Evolutionary conservation across 2,888 invertebrate genomes (phyloP), one percentile per base, ranked within the genome.

Genomic region (Heliconius cydno): DNA sequence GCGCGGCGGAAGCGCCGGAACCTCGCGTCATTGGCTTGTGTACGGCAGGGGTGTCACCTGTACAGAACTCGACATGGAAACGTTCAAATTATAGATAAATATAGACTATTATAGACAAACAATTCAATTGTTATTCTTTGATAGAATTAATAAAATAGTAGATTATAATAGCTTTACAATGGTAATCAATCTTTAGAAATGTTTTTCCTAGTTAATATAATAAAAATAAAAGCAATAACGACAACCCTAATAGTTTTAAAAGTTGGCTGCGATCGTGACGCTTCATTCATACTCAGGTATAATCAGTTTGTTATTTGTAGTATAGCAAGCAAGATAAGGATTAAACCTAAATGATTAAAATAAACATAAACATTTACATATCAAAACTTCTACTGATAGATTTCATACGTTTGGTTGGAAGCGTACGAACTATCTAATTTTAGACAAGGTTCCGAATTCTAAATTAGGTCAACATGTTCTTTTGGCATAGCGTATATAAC

Each of bases 1-100:
- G 90, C 85, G 87, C 87, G 86, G 91, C 94, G 94, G 94, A 94
- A 92, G 89, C 90, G 86, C 87, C 93, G 94, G 94, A 94, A 92
- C 91, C 92, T 88, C 94, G 94, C 94, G 90, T 90, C 94, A 94
- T 94, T 94, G 94, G 92, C 87, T 91, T 87, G 87, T 87, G 86
- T 86, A 89, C 87, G 41, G 70, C 79, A 85, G 83, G 84, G 84
- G 80, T 84, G 80, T 80, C 81, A 81, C 79, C 74, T 66, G 66
- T 65, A 72, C 71, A 52, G 63, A 72, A 76, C 52, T 65, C 19
- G 6, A 52, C 22, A 52, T 65, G 57, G 63, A 68, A 34, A 73
- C n/a, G 66, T 7, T 68, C 25, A 71, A 34, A 60, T 41, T 38
- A 76, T 15, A 41, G 9, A 46, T 15, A 68, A 76, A 38, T 67